These are phyloP conservation scores for Nymphalis polychloros DNA, from an alignment of 2,888 invertebrate genomes.

Conservation along the genomic window DNA sequence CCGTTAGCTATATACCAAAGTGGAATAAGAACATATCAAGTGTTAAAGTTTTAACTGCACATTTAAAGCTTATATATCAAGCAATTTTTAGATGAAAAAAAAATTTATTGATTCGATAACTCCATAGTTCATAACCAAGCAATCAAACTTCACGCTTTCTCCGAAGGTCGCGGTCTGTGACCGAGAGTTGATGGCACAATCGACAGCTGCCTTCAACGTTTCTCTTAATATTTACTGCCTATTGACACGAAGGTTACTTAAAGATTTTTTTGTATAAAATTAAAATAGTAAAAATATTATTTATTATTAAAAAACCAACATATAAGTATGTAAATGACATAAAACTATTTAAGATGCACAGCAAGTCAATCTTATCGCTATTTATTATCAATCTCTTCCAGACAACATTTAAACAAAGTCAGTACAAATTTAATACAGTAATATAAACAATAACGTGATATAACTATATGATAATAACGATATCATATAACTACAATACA, in stretches of 20 bases:
- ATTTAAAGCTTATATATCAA: neutral
- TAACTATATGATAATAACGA: too few species aligned
- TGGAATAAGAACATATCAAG: neutral
- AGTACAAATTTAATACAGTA: too few species aligned
- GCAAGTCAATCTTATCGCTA: too few species aligned
- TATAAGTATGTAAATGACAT: too few species aligned
- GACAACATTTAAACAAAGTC: too few species aligned
- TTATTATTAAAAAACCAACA: too few species aligned
- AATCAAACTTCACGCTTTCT: conserved; percentile 60
- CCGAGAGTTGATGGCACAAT: conserved; percentile 37
- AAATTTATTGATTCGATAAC: conserved; percentile 35
- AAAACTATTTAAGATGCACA: too few species aligned
- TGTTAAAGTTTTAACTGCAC: neutral
- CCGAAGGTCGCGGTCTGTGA: conserved; percentile 54
- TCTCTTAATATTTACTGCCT: conserved; percentile 18
- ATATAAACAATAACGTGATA: too few species aligned
- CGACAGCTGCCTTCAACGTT: conserved; percentile 45
- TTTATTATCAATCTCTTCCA: too few species aligned
- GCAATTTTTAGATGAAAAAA: neutral
- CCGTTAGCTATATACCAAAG: neutral
- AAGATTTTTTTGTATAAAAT: neutral
- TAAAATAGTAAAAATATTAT: too few species aligned
- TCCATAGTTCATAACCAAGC: conserved; percentile 39
- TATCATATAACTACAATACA: too few species aligned
- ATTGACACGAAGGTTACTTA: neutral